Conservation (phyloP, 2,797 vertebrate genomes). For the Enteromius radiatus region DNA sequence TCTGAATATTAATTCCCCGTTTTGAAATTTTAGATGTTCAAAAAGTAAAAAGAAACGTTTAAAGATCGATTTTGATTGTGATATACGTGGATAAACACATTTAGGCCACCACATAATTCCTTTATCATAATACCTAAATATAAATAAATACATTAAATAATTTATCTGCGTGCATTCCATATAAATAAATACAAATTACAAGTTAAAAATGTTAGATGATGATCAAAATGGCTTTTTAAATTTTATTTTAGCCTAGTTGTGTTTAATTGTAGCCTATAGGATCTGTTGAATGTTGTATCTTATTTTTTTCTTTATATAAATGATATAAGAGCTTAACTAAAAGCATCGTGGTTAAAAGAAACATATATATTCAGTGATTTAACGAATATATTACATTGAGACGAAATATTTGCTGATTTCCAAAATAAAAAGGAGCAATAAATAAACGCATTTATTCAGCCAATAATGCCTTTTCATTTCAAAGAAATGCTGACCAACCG, state of each 20-base stretch:
- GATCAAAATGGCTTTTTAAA: background rate
- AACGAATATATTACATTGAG: background rate
- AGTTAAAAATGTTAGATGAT: background rate
- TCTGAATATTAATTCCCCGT: background rate
- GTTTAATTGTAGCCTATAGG: background rate
- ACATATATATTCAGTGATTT: background rate
- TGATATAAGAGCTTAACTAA: background rate
- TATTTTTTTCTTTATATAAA: background rate
- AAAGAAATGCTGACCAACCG: background rate
- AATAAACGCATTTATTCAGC: background rate
- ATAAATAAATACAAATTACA: background rate
- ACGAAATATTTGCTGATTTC: background rate
- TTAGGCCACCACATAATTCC: background rate
- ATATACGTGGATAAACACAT: background rate
- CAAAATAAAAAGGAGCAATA: background rate
- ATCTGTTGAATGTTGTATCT: background rate
- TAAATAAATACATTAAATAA: background rate
- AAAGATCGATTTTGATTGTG: background rate
- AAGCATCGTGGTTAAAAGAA: background rate
- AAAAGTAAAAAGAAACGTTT: background rate
- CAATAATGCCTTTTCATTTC: background rate
- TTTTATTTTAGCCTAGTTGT: background rate
- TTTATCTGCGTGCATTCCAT: background rate
- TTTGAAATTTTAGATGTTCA: background rate
- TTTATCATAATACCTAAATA: background rate